These are phyloP conservation scores for Calosoma granatense DNA, from an alignment of 1,140 invertebrate genomes.

Conservation along the genomic window DNA sequence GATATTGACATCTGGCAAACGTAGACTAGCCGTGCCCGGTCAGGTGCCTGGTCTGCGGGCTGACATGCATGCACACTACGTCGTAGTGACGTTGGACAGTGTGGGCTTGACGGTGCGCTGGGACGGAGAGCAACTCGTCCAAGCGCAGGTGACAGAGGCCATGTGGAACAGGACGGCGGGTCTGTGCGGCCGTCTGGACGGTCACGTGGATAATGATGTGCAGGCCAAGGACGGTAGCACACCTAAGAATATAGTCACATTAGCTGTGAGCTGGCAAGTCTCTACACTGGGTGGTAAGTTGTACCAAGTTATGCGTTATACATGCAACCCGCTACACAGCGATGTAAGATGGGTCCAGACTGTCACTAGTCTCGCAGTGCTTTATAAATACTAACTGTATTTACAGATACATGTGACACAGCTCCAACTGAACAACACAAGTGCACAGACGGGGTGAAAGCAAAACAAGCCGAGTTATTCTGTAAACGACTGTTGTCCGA, in stretches of 20 bases:
- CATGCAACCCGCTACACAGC: background rate
- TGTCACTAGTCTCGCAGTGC: too few relatives aligned
- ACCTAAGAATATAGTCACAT: conserved; percentile 38
- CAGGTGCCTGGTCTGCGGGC: conserved; percentile 56
- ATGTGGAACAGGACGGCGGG: conserved; percentile 71
- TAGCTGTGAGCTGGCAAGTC: conserved; percentile 57
- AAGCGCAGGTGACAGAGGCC: conserved; percentile 51
- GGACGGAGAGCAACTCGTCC: conserved; percentile 52
- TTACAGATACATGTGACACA: conserved; percentile 50
- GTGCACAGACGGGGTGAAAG: conserved; percentile 30
- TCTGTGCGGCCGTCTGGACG: conserved; percentile 69
- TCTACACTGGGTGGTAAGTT: conserved; percentile 48
- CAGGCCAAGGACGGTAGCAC: conserved; percentile 43
- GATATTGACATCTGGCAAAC: conserved; percentile 41
- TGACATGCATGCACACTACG: conserved; percentile 54
- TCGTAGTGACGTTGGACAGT: conserved; percentile 53
- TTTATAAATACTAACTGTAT: conserved; percentile 21
- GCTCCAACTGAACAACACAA: conserved; percentile 39
- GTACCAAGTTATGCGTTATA: background rate
- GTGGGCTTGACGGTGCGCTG: conserved; percentile 65
- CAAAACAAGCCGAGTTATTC: conserved; percentile 44
- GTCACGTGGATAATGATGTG: conserved; percentile 58
- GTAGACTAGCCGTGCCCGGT: conserved; percentile 53
- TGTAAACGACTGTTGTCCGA: conserved; percentile 53
- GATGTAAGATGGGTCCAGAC: too few relatives aligned